Conservation (phyloP, 2,113 vertebrate species). For the Centropus bengalensis region DNA sequence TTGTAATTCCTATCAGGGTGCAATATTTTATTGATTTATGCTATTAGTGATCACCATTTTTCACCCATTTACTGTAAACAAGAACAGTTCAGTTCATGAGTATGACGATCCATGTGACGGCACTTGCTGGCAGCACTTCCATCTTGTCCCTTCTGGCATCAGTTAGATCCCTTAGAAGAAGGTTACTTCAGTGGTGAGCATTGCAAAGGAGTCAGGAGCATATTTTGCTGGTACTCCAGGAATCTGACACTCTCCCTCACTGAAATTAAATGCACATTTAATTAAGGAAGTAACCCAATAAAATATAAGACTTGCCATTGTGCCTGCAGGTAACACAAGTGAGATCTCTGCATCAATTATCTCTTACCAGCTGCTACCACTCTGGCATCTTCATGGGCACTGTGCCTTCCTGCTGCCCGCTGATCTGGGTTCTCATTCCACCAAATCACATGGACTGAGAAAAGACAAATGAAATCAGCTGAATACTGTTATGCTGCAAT, state of each 20-base stretch:
- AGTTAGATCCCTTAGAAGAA: background rate
- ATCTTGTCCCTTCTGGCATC: background rate
- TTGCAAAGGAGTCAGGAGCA: conserved; percentile 81
- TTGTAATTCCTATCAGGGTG: background rate
- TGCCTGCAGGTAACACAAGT: background rate
- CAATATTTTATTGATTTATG: background rate
- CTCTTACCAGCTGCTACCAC: conserved; percentile 91
- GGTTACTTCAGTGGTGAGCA: conserved; percentile 87
- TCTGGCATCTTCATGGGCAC: conserved; percentile 85
- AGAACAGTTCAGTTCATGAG: background rate
- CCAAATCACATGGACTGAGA: conserved; percentile 88
- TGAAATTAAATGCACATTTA: conserved; percentile 66
- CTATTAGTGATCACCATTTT: background rate
- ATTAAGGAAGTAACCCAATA: background rate
- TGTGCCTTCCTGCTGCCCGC: conserved; percentile 81
- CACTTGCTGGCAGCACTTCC: background rate
- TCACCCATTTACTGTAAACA: background rate
- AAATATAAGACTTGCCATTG: background rate
- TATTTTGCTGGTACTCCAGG: conserved; percentile 84
- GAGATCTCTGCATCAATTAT: background rate
- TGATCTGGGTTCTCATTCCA: conserved; percentile 86
- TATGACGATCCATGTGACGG: background rate
- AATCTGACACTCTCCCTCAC: conserved; percentile 84
- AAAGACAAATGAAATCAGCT: conserved; percentile 7
- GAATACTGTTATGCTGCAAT: background rate